Evolutionary conservation across 2,888 invertebrate genomes (phyloP).

Genomic region (Coenonympha glycerion): DNA sequence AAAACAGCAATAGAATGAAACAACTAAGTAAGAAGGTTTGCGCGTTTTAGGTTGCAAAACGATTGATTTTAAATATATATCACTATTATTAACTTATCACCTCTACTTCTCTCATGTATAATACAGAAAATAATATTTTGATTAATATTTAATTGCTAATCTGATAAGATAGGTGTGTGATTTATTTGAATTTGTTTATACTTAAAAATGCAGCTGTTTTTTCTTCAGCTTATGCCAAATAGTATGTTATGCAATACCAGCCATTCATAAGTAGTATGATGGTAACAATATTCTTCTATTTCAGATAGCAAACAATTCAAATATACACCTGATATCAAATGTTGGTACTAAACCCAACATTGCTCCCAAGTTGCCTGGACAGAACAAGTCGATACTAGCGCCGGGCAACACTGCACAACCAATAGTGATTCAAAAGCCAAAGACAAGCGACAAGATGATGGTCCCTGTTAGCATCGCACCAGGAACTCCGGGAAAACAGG

Average conservation of each 20-base stretch:
- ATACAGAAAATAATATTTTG: no score
- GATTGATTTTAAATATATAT: no score
- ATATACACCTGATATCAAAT: slow-evolving; percentile 65
- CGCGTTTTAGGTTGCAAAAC: no score
- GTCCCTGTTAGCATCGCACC: slow-evolving; percentile 69
- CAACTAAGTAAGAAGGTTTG: no score
- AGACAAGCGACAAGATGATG: slow-evolving; percentile 64
- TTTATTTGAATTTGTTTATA: not conserved
- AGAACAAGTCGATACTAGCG: slow-evolving; percentile 59
- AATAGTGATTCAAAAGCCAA: slow-evolving; percentile 76
- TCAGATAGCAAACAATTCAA: slow-evolving; percentile 63
- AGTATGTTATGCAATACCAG: not conserved
- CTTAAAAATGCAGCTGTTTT: not conserved
- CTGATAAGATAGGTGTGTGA: no score
- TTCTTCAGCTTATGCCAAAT: no score
- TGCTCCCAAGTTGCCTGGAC: slow-evolving; percentile 55
- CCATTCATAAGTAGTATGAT: no score
- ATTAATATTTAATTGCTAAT: no score
- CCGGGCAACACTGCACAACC: slow-evolving; percentile 66
- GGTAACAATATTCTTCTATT: slow-evolving; percentile 31
- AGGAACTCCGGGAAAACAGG: slow-evolving; percentile 58
- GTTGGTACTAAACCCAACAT: slow-evolving; percentile 60
- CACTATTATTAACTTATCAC: no score
- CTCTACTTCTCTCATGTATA: no score
- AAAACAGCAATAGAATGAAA: no score